These are phyloP conservation scores for Pandion haliaetus DNA, from an alignment of 2,113 vertebrate species.

Conservation along the genomic window DNA sequence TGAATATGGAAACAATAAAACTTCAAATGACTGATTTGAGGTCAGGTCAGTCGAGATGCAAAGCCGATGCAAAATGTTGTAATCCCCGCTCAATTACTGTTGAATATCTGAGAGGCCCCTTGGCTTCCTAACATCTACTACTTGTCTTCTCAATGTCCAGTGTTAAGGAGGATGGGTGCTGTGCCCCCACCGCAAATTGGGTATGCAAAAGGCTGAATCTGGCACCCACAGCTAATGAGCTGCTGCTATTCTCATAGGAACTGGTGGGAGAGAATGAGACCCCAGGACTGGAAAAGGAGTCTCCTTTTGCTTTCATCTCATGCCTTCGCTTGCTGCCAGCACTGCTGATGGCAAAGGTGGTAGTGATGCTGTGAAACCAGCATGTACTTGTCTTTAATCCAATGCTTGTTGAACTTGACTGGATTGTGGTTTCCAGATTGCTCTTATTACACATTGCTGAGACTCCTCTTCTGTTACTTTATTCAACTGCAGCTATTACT, in stretches of 20 bases:
- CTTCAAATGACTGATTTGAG: background rate
- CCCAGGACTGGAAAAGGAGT: background rate
- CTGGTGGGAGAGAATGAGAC: background rate
- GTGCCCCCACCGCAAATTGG: background rate
- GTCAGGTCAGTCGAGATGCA: background rate
- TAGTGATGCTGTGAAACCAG: background rate
- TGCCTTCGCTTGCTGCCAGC: background rate
- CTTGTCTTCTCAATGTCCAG: background rate
- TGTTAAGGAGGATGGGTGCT: background rate
- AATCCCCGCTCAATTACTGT: rapidly evolving
- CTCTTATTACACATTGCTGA: background rate
- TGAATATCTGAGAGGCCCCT: background rate
- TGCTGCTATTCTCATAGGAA: background rate
- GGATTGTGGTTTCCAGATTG: background rate
- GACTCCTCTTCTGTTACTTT: background rate
- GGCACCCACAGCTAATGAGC: background rate
- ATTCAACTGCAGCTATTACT: background rate
- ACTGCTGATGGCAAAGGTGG: background rate
- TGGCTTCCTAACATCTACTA: background rate
- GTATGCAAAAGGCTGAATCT: background rate
- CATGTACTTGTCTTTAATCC: background rate
- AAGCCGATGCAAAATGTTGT: background rate
- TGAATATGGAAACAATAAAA: background rate
- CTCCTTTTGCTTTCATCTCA: background rate
- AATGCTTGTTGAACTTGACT: background rate